Conservation (phyloP, 2,888 invertebrate species). For the Shargacucullia verbasci region DNA sequence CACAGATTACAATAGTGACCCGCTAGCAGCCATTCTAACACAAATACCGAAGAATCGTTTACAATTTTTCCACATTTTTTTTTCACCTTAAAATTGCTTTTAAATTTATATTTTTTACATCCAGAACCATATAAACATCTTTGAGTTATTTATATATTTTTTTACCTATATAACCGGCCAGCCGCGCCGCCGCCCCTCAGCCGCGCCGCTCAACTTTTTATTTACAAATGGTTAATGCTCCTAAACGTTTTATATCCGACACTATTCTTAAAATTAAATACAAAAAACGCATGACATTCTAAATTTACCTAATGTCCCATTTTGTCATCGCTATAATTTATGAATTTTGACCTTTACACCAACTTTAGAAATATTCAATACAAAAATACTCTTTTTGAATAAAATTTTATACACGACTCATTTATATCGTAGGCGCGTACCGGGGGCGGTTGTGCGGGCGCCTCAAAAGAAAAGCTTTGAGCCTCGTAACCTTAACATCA, state of each 20-base stretch:
- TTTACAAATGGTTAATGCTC: slow-evolving; percentile 92
- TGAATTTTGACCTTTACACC: slow-evolving; percentile 90
- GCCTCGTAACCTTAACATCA: slow-evolving; percentile 89
- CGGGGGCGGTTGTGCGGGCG: slow-evolving; percentile 74
- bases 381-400: slow-evolving; percentile 90
- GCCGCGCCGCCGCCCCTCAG: slow-evolving; percentile 73
- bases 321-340: slow-evolving; percentile 88
- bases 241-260: slow-evolving; percentile 91
- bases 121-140: slow-evolving; percentile 90
- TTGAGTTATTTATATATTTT: slow-evolving; percentile 88
- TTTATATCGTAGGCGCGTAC: slow-evolving; percentile 76
- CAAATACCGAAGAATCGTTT: slow-evolving; percentile 87
- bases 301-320: slow-evolving; percentile 87
- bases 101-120: slow-evolving; percentile 88
- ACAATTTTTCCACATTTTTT: slow-evolving; percentile 77
- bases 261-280: slow-evolving; percentile 90
- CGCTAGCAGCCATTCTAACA: slow-evolving; percentile 84
- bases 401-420: slow-evolving; percentile 89
- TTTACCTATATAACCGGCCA: slow-evolving; percentile 86
- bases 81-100: slow-evolving; percentile 81
- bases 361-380: slow-evolving; percentile 90
- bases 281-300: slow-evolving; percentile 89
- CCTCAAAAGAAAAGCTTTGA: slow-evolving; percentile 88
- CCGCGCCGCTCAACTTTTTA: slow-evolving; percentile 82
- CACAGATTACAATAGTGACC: slow-evolving; percentile 89